Evolutionary conservation across 2,113 vertebrate species (phyloP), one percentile per base, ranked within the genome.

Genomic region (Talpa occidentalis): DNA sequence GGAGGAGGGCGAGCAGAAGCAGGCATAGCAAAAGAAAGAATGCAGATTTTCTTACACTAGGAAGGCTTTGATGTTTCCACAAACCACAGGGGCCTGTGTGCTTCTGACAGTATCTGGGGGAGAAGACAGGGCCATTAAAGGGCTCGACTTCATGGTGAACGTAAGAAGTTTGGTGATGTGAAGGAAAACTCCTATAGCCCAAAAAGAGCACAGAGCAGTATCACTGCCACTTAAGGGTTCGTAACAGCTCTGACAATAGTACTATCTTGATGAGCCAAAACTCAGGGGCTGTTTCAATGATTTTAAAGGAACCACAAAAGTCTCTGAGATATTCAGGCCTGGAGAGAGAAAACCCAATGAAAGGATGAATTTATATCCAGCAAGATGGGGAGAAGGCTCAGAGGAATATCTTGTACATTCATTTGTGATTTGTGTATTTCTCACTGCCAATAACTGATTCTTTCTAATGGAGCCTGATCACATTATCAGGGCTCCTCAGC

Each of bases 1-100:
- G 42, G 62, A 11, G 47, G 10, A 64, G 22, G 0, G 15, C 19
- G 22, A 15, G 40, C 12, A 47, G 35, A 35, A 44, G 40, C 14
- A 82, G 80, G 32, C 3, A 9, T 0, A 6, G 32, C n/a, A 47
- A 77, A 89, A 49, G 64, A 59, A 54, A 40, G 26, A 16, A 44
- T 35, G 24, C 28, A 47, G 47, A 52, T 2, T 30, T 7, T 2
- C 2, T 9, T n/a, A 0, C 7, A 3, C 22, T 2, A 8, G 74
- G 56, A 59, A 77, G n/a, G 14, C 0, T 5, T 1, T 0, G 6
- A 14, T 24, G 44, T 28, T 56, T 60, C 42, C 60, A 60, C 26
- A 30, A 32, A 40, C 1, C 44, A 37, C 10, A 76, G n/a, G 3
- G 4, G 26, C 12, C 21, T 15, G 28, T 5, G 24, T 83, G 67